Evolutionary conservation across 1,140 invertebrate species (phyloP), one percentile per base, ranked within the genome.

Genomic region (Ectropis grisescens): DNA sequence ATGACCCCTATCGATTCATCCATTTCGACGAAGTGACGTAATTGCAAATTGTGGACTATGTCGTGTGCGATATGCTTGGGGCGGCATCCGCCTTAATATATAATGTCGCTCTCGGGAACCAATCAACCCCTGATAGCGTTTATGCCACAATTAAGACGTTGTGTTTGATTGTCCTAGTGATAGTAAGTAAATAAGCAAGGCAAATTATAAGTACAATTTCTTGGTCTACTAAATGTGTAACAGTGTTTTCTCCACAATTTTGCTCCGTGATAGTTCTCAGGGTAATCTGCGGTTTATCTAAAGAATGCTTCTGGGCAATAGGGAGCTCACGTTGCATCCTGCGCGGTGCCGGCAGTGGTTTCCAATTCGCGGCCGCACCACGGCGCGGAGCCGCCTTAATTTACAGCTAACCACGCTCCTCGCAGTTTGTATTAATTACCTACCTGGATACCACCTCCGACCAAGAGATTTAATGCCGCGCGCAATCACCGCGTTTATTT

Each of bases 381-480:
- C 41, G n/a, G n/a, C n/a, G n/a, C n/a, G n/a, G n/a, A n/a, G n/a
- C 37, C 38, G 47, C 51, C 55, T 61, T 74, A 71, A 78, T 78
- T 69, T 78, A 74, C 53, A 55, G 61, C 60, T 70, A 67, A 61
- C 64, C 64, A 55, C 54, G 53, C 52, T 49, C 52, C 47, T 53
- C 67, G 62, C 67, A 74, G 54, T 71, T 74, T 71, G 60, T 74
- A 71, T 74, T 72, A 62, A 78, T 78, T 74, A 71, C 55, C 60
- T 45, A 65, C 62, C 58, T 69, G 52, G 53, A 37, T 45, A 51
- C 62, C 41, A 54, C 48, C 44, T 51, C 41, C 43, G 38, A 43
- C 49, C 54, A 60, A 48, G 41, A 56, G 61, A 68, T 68, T 68
- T 67, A 65, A 74, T 62, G 46, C 58, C 42, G 44, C 40, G 35